Base-by-base conservation (phyloP, 2,797 vertebrate genomes). In the Amazona ochrocephala region DNA sequence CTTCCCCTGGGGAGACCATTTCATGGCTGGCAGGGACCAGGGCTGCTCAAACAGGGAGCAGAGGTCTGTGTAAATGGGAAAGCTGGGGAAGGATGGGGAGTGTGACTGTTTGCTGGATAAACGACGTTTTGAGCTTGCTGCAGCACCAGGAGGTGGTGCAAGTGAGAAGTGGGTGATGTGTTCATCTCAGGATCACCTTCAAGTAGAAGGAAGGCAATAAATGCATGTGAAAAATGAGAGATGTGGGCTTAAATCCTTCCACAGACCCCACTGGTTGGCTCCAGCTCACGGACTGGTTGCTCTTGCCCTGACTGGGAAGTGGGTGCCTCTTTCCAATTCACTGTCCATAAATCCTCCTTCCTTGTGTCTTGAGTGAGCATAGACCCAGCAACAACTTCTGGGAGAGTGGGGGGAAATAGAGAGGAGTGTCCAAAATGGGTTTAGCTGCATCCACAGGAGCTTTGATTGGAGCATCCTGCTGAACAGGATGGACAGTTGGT, bases 201-300 rank as follows among this genome's bases (percentile, higher is more conserved):
- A 0, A 58, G 30, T 17, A 42, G 37, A 73, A 73, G 23, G 67
- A n/a, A 90, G 27, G 17, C 54, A 48, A 5, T 42, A 64, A 68
- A 61, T 45, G 13, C 0, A 3, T 26, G 29, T 56, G 26, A 50
- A 58, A 32, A 32, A 6, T 16, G 37, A 61, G 58, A 61, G 32
- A 24, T 26, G 45, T 51, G 53, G 18, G 26, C 17, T 66, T 29
- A 37, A 9, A 30, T 41, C 29, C 13, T 58, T n/a, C 26, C 30
- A 20, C 0, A 1, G 42, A 39, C 5, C 27, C 7, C 3, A 1
- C 7, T n/a, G 23, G 7, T 22, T 74, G 45, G 41, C 53, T 76
- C 58, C 48, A 62, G 76, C n/a, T 48, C 1, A 0, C 21, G 47
- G 26, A 23, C 30, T 23, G 71, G 34, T 18, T 87, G 23, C 11